Base-by-base conservation (phyloP, 2,113 vertebrate species). In the Pelusios castaneus region DNA sequence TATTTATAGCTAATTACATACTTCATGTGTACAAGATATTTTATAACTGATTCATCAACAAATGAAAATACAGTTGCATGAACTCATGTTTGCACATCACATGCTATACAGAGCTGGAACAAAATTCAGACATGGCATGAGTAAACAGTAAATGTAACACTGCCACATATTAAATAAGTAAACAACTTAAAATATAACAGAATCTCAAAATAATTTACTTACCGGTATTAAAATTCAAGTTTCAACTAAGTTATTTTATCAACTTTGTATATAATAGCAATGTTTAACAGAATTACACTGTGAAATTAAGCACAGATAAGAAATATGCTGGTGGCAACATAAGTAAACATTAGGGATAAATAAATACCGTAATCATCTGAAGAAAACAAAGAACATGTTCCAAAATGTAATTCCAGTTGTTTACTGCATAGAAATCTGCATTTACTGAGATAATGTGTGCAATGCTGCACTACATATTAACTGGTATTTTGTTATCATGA, bases 141-240 rank as follows among this genome's bases (percentile, higher is more conserved):
- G 54, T 89, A 88, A 78, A 90, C 41, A 75, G 41, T 38, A 92
- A 87, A 5, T 55, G 13, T 55, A 67, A 47, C 55, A 90, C 22
- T 94, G 83, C 52, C 94, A 89, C 93, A 96, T 90, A 24, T 84
- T 67, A 88, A 31, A 47, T 47, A 92, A 3, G 67, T 79, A 88
- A 80, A 88, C 49, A 85, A 87, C 21, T 88, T 90, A 97, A 91
- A 58, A 87, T 41, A 63, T 49, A 83, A 47, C 58, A 52, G 60
- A 93, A 87, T 88, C 84, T 90, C 60, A 90, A 88, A 96, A 87
- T 52, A 91, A 96, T 84, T 91, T 91, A 89, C 86, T 29, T 95
- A 55, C 86, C n/a, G n/a, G n/a, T n/a, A n/a, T 85, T 89, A 92
- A 80, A 96, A 95, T 94, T 92, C 47, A 88, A 92, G 90, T 89